phyloP scores from a whole-genome alignment of 2,113 vertebrate genomes.

The Erythrocebus patas region DNA sequence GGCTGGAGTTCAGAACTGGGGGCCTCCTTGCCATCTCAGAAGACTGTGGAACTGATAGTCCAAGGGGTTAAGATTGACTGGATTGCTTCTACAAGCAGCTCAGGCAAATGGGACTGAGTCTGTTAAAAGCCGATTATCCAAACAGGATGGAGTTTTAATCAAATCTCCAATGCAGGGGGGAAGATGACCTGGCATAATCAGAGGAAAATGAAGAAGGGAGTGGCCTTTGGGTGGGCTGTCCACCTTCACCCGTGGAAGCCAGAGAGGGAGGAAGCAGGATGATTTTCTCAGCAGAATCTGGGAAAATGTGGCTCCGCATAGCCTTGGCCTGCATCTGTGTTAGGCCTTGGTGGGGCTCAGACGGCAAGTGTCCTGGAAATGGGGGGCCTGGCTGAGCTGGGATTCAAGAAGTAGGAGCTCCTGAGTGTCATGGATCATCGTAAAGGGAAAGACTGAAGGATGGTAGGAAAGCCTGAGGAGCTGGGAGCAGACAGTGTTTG shows the following conservation, averaged over 20 bases:
- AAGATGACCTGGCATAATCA: not conserved
- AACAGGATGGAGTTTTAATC: constrained; percentile 32
- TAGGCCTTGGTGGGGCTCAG: not conserved
- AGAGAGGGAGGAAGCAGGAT: not conserved
- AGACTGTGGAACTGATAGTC: not conserved
- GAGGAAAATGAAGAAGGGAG: constrained; percentile 58
- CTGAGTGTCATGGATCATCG: not conserved
- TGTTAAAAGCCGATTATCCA: constrained; percentile 10
- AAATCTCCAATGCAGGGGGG: not conserved
- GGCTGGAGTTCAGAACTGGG: not conserved
- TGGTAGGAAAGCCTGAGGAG: not conserved
- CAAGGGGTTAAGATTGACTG: not conserved
- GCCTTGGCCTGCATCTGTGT: not conserved
- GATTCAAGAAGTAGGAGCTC: not conserved
- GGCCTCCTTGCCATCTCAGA: not conserved
- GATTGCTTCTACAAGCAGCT: not conserved
- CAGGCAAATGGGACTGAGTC: not conserved
- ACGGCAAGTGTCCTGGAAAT: not conserved
- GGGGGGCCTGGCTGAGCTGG: not conserved
- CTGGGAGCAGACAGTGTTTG: not conserved
- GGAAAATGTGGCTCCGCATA: not conserved
- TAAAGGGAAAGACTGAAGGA: not conserved
- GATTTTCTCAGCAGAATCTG: not conserved
- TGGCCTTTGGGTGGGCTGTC: constrained; percentile 54
- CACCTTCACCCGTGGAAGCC: not conserved